Evolutionary conservation across 2,797 vertebrate species (phyloP).

Genomic region (Trachurus trachurus): DNA sequence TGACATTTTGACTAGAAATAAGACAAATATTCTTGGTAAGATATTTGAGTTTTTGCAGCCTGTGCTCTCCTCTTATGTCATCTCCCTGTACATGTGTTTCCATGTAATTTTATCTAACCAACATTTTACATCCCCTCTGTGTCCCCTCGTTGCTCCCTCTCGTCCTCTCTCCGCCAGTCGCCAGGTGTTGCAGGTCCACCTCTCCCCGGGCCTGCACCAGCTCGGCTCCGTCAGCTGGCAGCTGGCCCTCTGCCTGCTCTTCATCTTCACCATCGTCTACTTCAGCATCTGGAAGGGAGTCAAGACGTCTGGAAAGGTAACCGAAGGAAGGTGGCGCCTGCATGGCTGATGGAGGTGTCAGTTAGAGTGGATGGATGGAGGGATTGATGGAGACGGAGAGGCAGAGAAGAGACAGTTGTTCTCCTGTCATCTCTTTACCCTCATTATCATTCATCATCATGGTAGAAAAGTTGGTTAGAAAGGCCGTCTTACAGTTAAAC

Average conservation of each 20-base stretch:
- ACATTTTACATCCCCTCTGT: not conserved
- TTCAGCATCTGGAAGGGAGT: slow-evolving; percentile 99
- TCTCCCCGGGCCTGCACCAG: slow-evolving; percentile 93
- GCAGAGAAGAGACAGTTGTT: slow-evolving; percentile 11
- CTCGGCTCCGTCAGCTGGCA: slow-evolving; percentile 97
- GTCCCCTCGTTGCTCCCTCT: slow-evolving; percentile 1
- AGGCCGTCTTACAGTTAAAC: not conserved
- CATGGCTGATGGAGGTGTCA: slow-evolving; percentile 59
- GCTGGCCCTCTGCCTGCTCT: slow-evolving; percentile 93
- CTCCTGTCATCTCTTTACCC: slow-evolving; percentile 26
- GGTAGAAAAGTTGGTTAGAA: slow-evolving; percentile 27
- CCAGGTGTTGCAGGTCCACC: slow-evolving; percentile 94
- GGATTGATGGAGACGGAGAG: slow-evolving; percentile 32
- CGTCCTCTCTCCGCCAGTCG: slow-evolving; percentile 86
- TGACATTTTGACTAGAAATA: too few relatives aligned
- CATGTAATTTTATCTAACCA: not conserved
- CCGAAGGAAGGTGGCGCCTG: slow-evolving; percentile 61
- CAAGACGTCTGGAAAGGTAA: slow-evolving; percentile 98
- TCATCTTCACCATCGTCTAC: slow-evolving; percentile 97
- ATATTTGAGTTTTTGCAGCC: too few relatives aligned
- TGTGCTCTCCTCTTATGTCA: not conserved
- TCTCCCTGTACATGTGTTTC: not conserved
- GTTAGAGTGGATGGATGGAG: slow-evolving; percentile 56
- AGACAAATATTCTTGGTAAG: too few relatives aligned
- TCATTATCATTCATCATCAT: slow-evolving; percentile 47